phyloP scores from a whole-genome alignment of 2,797 vertebrate genomes.

The Chromobotia macracanthus region DNA sequence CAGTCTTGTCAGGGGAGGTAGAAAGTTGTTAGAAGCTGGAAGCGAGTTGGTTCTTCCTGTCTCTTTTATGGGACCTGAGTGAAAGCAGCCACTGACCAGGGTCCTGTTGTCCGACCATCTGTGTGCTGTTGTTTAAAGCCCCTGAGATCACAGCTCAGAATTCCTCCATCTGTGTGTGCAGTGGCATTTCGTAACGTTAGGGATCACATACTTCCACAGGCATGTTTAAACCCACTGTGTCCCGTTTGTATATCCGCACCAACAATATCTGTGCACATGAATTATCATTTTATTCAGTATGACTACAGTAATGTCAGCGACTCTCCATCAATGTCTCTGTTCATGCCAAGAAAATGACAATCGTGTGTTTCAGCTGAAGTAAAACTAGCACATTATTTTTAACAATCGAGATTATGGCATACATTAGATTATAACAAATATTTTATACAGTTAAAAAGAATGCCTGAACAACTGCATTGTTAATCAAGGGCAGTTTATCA shows the following conservation, averaged over 20 bases:
- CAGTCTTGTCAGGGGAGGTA: slow-evolving; percentile 30
- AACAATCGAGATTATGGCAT: no score
- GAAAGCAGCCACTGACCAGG: slow-evolving; percentile 1
- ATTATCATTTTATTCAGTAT: not conserved
- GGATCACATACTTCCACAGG: not conserved
- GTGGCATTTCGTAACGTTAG: slow-evolving; percentile 40
- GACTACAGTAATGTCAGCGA: not conserved
- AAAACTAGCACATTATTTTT: no score
- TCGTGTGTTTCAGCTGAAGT: not conserved
- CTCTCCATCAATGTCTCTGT: not conserved
- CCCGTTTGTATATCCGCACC: not conserved
- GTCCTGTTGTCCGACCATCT: slow-evolving; percentile 32
- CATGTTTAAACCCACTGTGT: not conserved
- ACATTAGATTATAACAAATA: no score
- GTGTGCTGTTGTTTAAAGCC: slow-evolving; percentile 36
- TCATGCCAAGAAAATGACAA: not conserved
- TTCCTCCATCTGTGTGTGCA: slow-evolving; percentile 19
- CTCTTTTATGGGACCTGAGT: slow-evolving; percentile 36
- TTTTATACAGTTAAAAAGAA: no score
- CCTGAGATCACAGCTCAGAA: slow-evolving; percentile 4
- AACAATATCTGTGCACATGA: not conserved
- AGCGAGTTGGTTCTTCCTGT: slow-evolving; percentile 35
- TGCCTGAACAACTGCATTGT: not conserved
- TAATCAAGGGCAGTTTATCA: not conserved
- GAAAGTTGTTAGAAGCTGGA: slow-evolving; percentile 39